Conservation (phyloP, 64 coral and sea anemone species). For the Montipora efflorescens region DNA sequence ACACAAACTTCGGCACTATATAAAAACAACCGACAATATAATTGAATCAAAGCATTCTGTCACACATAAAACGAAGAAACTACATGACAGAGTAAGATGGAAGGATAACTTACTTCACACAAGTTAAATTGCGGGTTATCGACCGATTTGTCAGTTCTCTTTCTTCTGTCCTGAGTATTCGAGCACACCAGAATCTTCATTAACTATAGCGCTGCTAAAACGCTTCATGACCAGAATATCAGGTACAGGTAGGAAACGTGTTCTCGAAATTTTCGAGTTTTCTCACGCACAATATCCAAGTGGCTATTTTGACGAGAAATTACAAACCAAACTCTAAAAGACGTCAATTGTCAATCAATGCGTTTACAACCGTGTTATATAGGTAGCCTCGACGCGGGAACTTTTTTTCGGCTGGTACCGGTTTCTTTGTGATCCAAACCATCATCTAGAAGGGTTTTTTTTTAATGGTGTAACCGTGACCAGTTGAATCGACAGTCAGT, state of each 20-base stretch:
- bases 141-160: neutral
- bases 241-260: neutral
- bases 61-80: neutral
- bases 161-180: neutral
- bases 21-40: neutral
- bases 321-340: too few relatives aligned
- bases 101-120: neutral
- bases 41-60: neutral
- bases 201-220: neutral
- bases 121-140: neutral
- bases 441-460: too few relatives aligned
- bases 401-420: neutral
- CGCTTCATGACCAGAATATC: constrained; percentile 2
- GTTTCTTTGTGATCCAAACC: neutral
- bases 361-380: constrained; percentile 16
- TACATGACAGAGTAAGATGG: neutral
- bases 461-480: too few relatives aligned
- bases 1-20: neutral
- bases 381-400: neutral
- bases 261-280: neutral
- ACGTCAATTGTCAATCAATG: constrained; percentile 24
- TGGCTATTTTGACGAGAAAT: constrained; percentile 24
- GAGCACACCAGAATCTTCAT: neutral
- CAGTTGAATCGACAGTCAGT: too few relatives aligned
- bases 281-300: constrained; percentile 35